A percentile compares a stretch with the other conserved stretches of the same genome.
phyloP scores from a whole-genome alignment of 1,140 invertebrate species.

The Batillaria attramentaria region DNA sequence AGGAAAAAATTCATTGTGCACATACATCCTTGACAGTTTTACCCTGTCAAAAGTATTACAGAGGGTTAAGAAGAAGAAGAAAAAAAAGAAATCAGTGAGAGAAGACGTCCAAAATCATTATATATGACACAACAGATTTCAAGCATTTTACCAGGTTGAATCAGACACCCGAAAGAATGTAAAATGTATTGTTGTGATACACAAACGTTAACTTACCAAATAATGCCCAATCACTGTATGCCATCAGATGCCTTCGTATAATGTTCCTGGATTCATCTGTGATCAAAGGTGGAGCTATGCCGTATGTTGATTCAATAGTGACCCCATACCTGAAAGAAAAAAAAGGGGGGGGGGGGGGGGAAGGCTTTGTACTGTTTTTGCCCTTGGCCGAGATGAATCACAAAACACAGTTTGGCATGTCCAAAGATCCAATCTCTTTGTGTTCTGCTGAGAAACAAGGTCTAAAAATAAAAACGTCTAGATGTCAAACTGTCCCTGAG shows the following conservation, averaged over 20 bases:
- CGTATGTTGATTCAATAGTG: conserved; percentile 80
- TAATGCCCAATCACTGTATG: conserved; percentile 83
- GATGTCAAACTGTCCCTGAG: background rate
- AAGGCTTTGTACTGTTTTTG: background rate
- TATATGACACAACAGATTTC: no score
- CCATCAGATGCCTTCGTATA: conserved; percentile 82
- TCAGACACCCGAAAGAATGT: no score
- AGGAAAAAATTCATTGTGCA: no score
- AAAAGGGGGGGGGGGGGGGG: background rate
- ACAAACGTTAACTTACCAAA: conserved; percentile 82
- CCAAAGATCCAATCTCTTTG: background rate
- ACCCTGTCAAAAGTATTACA: background rate
- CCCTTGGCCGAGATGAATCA: no score
- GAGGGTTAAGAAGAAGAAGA: no score
- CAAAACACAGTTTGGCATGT: conserved; percentile 22
- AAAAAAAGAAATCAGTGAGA: no score
- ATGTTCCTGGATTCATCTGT: conserved; percentile 78
- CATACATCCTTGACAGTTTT: background rate
- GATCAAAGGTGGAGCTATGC: conserved; percentile 79
- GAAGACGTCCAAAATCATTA: no score
- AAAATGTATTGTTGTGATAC: no score
- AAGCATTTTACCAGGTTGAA: no score
- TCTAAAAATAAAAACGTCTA: background rate
- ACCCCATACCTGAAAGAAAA: conserved; percentile 80
- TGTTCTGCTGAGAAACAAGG: background rate